Percentiles rank a stretch among this genome's conserved stretches.
Evolutionary conservation across 1,140 invertebrate genomes (phyloP).

Genomic region (Drosophila sp.): DNA sequence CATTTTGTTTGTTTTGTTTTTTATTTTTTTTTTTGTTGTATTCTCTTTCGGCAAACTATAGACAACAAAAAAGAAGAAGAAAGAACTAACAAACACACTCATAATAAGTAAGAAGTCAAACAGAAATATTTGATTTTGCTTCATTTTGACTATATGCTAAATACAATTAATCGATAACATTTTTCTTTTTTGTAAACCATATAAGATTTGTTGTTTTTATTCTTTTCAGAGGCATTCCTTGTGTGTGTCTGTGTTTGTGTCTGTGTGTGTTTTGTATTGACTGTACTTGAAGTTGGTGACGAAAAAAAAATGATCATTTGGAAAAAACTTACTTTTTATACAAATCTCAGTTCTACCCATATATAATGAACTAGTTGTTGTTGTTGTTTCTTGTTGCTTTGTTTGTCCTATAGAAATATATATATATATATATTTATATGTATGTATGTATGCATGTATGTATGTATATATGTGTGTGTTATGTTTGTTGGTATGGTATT

Average conservation of each 20-base stretch:
- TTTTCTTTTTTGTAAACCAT: constrained; percentile 28
- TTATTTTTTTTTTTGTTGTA: no score
- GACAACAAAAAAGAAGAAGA: neutral
- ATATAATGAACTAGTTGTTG: neutral
- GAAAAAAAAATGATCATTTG: constrained; percentile 38
- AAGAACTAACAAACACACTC: neutral
- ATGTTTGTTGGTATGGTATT: constrained; percentile 13
- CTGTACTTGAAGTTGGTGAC: constrained; percentile 29
- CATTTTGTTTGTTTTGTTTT: neutral
- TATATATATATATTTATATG: constrained; percentile 23
- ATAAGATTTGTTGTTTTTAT: constrained; percentile 29
- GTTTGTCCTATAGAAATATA: constrained; percentile 62
- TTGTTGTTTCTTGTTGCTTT: constrained; percentile 32
- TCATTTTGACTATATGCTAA: constrained; percentile 32
- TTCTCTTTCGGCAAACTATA: constrained; percentile 6
- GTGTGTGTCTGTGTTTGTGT: constrained; percentile 38
- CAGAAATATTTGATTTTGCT: constrained; percentile 21
- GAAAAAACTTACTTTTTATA: constrained; percentile 45
- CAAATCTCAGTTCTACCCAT: neutral
- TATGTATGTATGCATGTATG: constrained; percentile 20
- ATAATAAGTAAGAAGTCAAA: neutral
- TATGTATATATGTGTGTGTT: constrained; percentile 45
- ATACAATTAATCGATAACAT: constrained; percentile 55
- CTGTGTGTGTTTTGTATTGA: constrained; percentile 35
- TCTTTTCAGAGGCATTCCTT: constrained; percentile 41